These are phyloP conservation scores for Pteruthius melanotis DNA, from an alignment of 2,113 vertebrate species.

Conservation along the genomic window DNA sequence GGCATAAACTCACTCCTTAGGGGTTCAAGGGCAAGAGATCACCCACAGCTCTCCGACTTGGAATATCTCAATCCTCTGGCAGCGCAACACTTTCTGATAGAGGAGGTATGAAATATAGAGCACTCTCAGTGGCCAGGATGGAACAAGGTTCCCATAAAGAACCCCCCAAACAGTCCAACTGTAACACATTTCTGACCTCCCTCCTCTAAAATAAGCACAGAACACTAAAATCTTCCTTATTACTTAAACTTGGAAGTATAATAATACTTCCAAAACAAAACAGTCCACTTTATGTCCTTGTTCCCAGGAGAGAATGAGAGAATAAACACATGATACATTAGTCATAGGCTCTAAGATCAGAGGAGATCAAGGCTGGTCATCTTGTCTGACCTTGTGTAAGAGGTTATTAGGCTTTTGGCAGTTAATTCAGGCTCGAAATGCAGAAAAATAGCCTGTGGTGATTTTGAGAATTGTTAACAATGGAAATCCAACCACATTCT, in stretches of 20 bases:
- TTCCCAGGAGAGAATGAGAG: constrained; percentile 32
- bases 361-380: not conserved
- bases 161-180: not conserved
- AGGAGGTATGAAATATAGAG: not conserved
- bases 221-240: not conserved
- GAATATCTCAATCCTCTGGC: not conserved
- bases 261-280: constrained; percentile 16
- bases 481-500: not conserved
- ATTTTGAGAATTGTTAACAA: not conserved
- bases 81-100: not conserved
- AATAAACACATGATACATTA: constrained; percentile 44
- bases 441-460: constrained; percentile 1
- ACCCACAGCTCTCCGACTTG: not conserved
- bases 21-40: not conserved
- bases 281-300: not conserved
- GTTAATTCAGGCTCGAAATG: not conserved
- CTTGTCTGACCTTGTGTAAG: constrained; percentile 40
- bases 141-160: not conserved
- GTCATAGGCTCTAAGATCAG: constrained; percentile 29
- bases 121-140: not conserved
- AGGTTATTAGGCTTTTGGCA: constrained; percentile 12
- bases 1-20: not conserved
- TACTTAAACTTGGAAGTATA: too few species aligned
- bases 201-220: not conserved
- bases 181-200: not conserved